phyloP scores from a whole-genome alignment of 2,797 vertebrate genomes.

The Hippopotamyrus pictus region DNA sequence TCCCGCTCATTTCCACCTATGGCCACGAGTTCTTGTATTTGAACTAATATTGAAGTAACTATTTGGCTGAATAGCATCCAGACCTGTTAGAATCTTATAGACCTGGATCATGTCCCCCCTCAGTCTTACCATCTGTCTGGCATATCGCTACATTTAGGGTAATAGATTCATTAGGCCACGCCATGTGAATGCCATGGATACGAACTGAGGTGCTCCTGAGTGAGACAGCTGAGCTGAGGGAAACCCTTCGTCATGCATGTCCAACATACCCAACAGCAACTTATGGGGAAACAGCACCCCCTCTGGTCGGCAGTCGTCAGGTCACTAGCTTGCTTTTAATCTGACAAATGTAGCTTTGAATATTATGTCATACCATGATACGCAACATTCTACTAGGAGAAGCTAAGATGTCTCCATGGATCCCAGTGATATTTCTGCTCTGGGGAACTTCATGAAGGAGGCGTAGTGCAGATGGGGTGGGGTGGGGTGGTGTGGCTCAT shows the following conservation, averaged over 20 bases:
- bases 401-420: not conserved
- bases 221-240: not conserved
- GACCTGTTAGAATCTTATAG: not conserved
- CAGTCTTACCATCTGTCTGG: not conserved
- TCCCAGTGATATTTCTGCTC: not conserved
- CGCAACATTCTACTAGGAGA: not conserved
- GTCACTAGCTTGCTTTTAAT: not conserved
- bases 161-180: not conserved
- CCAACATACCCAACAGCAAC: not conserved
- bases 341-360: not conserved
- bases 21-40: not conserved
- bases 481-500: not conserved
- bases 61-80: not conserved
- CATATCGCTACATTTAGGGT: not conserved
- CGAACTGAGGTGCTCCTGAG: not conserved
- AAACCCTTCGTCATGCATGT: not conserved
- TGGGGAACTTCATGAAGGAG: not conserved
- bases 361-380: not conserved
- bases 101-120: not conserved
- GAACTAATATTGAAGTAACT: not conserved
- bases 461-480: not conserved
- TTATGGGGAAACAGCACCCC: not conserved
- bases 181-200: not conserved
- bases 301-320: not conserved
- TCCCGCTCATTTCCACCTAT: not conserved